Conservation (phyloP, 2,888 invertebrate species). For the Heliconius ismenius region DNA sequence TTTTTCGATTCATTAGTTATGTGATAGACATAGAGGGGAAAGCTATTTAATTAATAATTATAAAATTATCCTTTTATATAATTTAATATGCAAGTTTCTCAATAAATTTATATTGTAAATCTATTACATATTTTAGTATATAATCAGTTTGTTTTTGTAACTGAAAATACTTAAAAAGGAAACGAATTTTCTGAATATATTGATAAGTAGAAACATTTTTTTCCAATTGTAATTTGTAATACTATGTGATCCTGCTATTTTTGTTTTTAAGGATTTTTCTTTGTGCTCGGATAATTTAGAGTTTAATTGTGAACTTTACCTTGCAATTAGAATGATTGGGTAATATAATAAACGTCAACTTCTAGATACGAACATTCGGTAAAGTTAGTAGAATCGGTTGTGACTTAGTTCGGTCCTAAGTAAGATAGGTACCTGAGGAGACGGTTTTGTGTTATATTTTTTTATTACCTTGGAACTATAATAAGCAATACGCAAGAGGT, state of each 20-base stretch:
- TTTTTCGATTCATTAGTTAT: constrained; percentile 13
- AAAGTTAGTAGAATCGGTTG: constrained; percentile 38
- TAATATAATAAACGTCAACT: constrained; percentile 17
- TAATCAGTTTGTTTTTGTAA: background rate
- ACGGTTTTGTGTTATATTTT: constrained; percentile 12
- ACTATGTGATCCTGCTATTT: background rate
- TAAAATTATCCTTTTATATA: constrained; percentile 1
- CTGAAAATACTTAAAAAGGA: background rate
- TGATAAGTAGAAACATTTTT: constrained; percentile 21
- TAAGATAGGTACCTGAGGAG: constrained; percentile 26
- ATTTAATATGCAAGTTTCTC: constrained; percentile 8
- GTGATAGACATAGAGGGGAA: background rate
- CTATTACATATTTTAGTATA: constrained; percentile 6
- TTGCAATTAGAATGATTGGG: constrained; percentile 13
- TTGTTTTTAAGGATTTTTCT: constrained; percentile 6
- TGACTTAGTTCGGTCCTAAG: constrained; percentile 36
- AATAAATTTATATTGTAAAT: constrained; percentile 9
- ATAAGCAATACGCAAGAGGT: background rate
- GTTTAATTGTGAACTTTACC: constrained; percentile 4
- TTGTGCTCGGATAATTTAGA: background rate
- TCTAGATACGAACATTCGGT: constrained; percentile 19
- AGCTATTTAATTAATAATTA: background rate
- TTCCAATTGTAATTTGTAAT: constrained; percentile 6
- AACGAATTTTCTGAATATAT: constrained; percentile 14
- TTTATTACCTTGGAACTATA: background rate